phyloP scores from a whole-genome alignment of 2,797 vertebrate genomes.

The Simalia tracyae region DNA sequence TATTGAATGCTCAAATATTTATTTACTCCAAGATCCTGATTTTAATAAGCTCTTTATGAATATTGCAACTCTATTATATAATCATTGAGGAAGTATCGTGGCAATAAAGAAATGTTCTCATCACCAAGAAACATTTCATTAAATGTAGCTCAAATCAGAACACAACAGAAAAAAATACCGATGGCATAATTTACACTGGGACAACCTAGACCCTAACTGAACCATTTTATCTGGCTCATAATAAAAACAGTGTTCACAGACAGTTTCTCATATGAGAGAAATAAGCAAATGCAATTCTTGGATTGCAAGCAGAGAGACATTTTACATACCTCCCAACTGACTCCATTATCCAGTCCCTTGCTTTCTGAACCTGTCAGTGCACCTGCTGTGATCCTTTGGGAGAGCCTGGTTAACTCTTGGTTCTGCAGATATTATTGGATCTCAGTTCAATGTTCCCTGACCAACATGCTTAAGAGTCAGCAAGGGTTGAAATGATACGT shows the following conservation, averaged over 20 bases:
- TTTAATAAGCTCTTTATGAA: constrained; percentile 22
- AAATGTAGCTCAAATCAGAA: background rate
- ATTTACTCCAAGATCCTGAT: constrained; percentile 1
- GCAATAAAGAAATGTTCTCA: constrained; percentile 5
- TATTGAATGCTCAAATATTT: constrained; percentile 21
- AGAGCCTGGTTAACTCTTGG: background rate
- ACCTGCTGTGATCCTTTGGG: background rate
- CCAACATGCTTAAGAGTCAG: background rate
- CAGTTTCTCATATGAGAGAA: background rate
- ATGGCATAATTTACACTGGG: background rate
- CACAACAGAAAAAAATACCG: background rate
- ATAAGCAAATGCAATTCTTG: background rate
- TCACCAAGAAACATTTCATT: background rate
- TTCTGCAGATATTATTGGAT: background rate
- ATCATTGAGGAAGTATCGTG: background rate
- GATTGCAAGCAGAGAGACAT: background rate
- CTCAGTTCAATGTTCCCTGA: background rate
- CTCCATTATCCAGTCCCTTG: background rate
- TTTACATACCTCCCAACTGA: background rate
- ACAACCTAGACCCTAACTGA: background rate
- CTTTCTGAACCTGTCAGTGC: background rate
- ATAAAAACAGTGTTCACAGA: background rate
- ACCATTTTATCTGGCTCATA: background rate
- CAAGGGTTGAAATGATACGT: background rate
- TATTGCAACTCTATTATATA: constrained; percentile 12